Base-by-base conservation (phyloP, 2,888 invertebrate species). In the Glomeris marginata region DNA sequence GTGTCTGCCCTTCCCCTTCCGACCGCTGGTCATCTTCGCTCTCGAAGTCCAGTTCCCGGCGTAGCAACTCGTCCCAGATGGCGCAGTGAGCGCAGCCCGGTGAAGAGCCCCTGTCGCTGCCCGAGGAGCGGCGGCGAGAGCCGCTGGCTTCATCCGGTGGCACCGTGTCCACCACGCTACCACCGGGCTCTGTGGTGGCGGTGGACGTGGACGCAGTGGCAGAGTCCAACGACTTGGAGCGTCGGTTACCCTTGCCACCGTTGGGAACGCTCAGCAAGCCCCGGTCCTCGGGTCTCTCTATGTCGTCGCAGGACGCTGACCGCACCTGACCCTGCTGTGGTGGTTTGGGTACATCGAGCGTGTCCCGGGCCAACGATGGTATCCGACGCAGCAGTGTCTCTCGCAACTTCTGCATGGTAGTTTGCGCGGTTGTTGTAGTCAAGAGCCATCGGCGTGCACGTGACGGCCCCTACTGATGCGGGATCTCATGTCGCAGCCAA, bases 251-350 rank as follows among this genome's bases (percentile, higher is more conserved):
- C 18, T 45, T 37, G 41, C 77, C 75, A 48, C 55, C 49, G 38
- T 47, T 52, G 43, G 55, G 41, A 82, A 42, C 46, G 41, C 40
- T 47, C 33, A 46, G 41, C 11, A 82, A 58, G 82, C 81, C 43
- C 77, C 72, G 41, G 82, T 67, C 38, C 53, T 71, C 70, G 45
- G 49, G 41, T 77, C 84, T 65, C 66, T 85, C 83, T 66, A 85
- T 86, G 72, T 87, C 86, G 72, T 87, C 87, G 72, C 87, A 87
- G 56, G 86, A 85, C 55, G 85, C 85, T 55, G 86, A 86, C 60
- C 87, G 81, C 61, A 87, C 81, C 75, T 85, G 28, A 8, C 28
- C 28, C 8, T 28, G 28, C 4, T 28, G 28, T 28, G 3, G 28
- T 8, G 28, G 50, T 33, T 84, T 84, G 58, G 88, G 87, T 61